Conservation (phyloP, 2,113 vertebrate genomes). For the Perca fluviatilis region DNA sequence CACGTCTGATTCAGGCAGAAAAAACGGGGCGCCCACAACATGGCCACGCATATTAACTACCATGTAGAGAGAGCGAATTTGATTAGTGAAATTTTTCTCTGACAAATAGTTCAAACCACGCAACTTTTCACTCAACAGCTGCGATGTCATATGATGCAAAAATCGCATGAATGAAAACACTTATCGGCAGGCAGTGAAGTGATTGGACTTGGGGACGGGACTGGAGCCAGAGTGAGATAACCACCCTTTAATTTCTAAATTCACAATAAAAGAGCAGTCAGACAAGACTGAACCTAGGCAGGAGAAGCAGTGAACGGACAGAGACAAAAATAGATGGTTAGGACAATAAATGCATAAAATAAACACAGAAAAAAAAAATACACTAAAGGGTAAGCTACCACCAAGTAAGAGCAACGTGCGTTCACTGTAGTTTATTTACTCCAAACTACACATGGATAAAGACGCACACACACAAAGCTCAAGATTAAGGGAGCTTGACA, state of each 20-base stretch:
- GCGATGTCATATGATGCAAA: not conserved
- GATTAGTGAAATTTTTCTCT: too few relatives aligned
- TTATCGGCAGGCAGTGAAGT: accelerated
- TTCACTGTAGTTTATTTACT: not conserved
- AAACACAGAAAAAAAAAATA: not conserved
- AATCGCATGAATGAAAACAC: not conserved
- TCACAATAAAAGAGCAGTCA: not conserved
- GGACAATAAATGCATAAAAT: not conserved
- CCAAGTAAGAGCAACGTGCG: not conserved
- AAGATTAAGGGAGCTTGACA: constrained; percentile 50
- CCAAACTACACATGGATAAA: not conserved
- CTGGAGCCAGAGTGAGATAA: not conserved
- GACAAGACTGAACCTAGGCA: not conserved
- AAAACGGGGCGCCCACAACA: not conserved
- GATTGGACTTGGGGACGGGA: not conserved
- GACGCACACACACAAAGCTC: constrained; percentile 14
- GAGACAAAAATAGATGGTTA: not conserved
- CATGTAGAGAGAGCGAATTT: too few relatives aligned
- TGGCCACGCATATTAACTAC: not conserved
- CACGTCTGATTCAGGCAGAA: not conserved
- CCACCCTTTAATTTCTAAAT: not conserved
- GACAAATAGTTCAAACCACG: not conserved
- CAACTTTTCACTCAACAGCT: not conserved
- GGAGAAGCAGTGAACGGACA: not conserved
- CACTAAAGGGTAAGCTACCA: not conserved